Base-by-base conservation (phyloP, 2,113 vertebrate genomes). In the Phyllopteryx taeniolatus region DNA sequence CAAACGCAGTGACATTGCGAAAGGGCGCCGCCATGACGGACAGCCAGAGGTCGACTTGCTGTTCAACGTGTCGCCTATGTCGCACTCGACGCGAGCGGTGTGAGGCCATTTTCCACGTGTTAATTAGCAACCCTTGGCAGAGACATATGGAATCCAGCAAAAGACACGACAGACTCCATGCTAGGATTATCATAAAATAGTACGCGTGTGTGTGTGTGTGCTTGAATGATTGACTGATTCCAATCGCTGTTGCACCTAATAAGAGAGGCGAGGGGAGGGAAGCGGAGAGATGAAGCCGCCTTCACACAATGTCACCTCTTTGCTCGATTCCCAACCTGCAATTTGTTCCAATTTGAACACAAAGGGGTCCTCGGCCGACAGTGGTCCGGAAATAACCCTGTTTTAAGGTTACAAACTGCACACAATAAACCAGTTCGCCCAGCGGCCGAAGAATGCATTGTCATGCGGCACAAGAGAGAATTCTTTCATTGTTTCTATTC, bases 11-110 rank as follows among this genome's bases (percentile, higher is more conserved):
- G 68, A 82, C 77, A 83, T 82, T 83, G 74, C 80, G 81, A 82
- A 81, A 84, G 80, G 17, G 7, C 31, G 59, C 44, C 49, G 83
- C 80, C 86, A 79, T 91, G 90, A 89, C 85, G 80, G 86, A 80
- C 83, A 87, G 84, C 73, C 19, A 46, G 74, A 71, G 79, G 78
- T 82, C 53, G 64, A 83, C 35, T 11, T 72, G 77, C 77, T 71
- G 66, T 54, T 73, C 17, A 10, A 63, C 5, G 75, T 78, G 88
- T 88, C 83, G 79, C 84, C 90, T 77, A 82, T 86, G 85, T 89
- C 85, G 85, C 79, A 71, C 70, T 84, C 73, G 67, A 73, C 87
- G 87, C 76, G 67, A 81, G 73, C 42, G 72, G 82, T 79, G 76
- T 74, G 68, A 79, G 47, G 61, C 68, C 73, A 86, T 89, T 87